A percentile compares a stretch with the other conserved stretches of the same genome.
Conservation (phyloP, 2,797 vertebrate genomes). For the Numenius phaeopus region DNA sequence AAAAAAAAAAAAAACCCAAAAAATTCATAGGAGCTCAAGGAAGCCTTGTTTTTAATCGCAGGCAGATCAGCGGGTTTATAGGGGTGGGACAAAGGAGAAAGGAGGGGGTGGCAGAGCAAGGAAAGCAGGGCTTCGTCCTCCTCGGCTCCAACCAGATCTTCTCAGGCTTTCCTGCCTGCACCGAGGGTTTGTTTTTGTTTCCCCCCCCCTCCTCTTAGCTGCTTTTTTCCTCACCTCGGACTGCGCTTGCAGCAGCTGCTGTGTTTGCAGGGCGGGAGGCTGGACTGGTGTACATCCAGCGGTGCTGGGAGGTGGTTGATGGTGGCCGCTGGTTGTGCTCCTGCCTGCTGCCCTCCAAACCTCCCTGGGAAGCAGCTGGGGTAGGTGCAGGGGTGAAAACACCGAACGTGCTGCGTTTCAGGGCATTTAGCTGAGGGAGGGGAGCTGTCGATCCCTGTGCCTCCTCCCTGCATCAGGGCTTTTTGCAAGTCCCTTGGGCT, state of each 20-base stretch:
- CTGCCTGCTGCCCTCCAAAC: neutral
- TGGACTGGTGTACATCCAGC: neutral
- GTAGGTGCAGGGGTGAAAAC: neutral
- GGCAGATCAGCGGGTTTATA: neutral
- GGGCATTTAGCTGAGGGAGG: neutral
- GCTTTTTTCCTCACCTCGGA: neutral
- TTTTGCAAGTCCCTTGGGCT: neutral
- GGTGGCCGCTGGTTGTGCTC: neutral
- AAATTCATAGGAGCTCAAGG: neutral
- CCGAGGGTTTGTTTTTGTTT: neutral
- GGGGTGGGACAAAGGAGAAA: neutral
- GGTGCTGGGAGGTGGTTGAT: neutral
- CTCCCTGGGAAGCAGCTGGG: neutral
- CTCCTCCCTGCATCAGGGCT: neutral
- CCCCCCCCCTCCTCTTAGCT: neutral
- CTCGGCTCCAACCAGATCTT: neutral
- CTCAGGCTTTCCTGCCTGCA: neutral
- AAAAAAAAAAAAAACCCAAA: neutral
- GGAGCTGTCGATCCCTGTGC: neutral
- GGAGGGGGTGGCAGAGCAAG: neutral
- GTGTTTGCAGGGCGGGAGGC: neutral
- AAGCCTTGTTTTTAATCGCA: neutral
- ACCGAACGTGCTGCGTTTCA: rapidly evolving
- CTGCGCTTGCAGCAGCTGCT: neutral
- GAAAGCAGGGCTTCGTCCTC: neutral